Evolutionary conservation across 2,113 vertebrate species (phyloP), one percentile per base, ranked within the genome.

Genomic region (Cochlearius cochlearius): DNA sequence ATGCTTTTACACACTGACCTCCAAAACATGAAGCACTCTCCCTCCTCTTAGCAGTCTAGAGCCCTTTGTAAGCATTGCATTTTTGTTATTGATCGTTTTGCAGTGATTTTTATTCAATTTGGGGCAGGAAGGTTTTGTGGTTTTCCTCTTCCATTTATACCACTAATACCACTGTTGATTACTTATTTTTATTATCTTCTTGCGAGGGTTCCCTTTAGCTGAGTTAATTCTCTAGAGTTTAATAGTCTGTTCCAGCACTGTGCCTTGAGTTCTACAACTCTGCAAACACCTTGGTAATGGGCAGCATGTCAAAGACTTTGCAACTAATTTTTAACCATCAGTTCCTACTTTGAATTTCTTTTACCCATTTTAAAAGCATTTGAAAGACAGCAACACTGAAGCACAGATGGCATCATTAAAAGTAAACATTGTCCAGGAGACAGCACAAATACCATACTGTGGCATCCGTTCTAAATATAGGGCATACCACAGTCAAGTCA

Each of bases 401-500:
- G 43, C 67, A 86, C 67, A 86, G 72, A 82, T 55, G 58, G 78
- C 78, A 94, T 63, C 68, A 71, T 89, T 87, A 66, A 74, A 87
- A 82, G 66, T 55, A 94, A 94, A 90, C 72, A 79, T 39, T 88
- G 93, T 86, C 87, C 84, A 91, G 77, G 73, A 76, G 74, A n/a
- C 90, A 92, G 73, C 52, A 88, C 39, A 95, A 97, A 97, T 39
- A 94, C 68, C 69, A 8, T 29, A 66, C 84, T 71, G 78, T 82
- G 92, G 84, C 56, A 86, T 85, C 69, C 19, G 6, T 75, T 82
- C 97, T 92, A 96, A 90, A 94, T 82, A 90, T 45, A 87, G 85
- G 55, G 47, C 47, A 71, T n/a, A 50, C 91, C 29, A 12, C 86
- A 92, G 76, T 50, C 86, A 87, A 89, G 85, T 79, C 85, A 89